phyloP scores from a whole-genome alignment of 2,797 vertebrate genomes.

The Urophycis tenuis region DNA sequence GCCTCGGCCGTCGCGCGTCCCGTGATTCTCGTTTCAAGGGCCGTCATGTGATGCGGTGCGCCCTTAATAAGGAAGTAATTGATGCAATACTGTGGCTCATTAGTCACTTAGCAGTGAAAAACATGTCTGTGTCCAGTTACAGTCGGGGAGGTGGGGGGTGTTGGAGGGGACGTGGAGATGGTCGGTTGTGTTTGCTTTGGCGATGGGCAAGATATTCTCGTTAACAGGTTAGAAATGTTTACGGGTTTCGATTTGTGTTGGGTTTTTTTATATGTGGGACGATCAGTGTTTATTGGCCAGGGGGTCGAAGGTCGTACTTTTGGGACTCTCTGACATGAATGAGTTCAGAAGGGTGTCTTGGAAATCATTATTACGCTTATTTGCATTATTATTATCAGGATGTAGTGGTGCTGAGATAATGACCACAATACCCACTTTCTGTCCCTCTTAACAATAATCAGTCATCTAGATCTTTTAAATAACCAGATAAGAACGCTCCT shows the following conservation, averaged over 20 bases:
- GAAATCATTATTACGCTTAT: no score
- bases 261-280: no score
- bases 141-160: no score
- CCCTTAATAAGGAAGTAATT: conserved; percentile 64
- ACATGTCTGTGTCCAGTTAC: conserved; percentile 30
- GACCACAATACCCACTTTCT: no score
- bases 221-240: no score
- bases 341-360: no score
- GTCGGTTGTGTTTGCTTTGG: background rate
- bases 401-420: background rate
- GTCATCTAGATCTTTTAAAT: background rate
- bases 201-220: background rate
- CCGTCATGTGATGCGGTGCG: conserved; percentile 61
- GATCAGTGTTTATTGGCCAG: background rate
- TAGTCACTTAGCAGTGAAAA: conserved; percentile 45
- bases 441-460: no score
- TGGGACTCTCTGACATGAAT: background rate
- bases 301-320: background rate
- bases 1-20: conserved; percentile 42
- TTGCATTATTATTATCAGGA: background rate
- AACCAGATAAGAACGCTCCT: background rate
- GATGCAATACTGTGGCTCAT: conserved; percentile 58
- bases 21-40: conserved; percentile 67
- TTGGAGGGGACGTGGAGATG: background rate
- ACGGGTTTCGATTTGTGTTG: no score